Conservation (phyloP, 1,140 invertebrate species). For the Lordiphosa stackelbergi region DNA sequence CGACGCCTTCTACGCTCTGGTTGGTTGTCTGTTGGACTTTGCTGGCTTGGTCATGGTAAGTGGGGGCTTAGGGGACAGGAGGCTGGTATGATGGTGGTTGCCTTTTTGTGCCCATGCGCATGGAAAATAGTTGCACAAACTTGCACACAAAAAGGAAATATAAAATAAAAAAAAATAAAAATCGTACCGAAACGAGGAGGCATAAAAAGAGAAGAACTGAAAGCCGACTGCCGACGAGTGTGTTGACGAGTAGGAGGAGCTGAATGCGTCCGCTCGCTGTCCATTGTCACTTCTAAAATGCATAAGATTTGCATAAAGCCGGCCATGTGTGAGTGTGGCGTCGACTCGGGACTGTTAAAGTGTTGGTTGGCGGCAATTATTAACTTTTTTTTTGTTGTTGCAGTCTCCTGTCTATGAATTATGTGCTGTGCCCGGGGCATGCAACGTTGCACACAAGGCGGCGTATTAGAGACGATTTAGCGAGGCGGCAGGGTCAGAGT, state of each 20-base stretch:
- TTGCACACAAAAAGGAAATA: constrained; percentile 47
- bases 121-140: constrained; percentile 75
- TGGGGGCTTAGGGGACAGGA: constrained; percentile 7
- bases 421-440: constrained; percentile 35
- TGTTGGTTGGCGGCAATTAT: constrained; percentile 43
- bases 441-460: constrained; percentile 61
- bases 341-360: constrained; percentile 29
- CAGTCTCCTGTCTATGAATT: constrained; percentile 55
- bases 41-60: constrained; percentile 21
- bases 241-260: constrained; percentile 25
- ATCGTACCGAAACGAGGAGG: constrained; percentile 4
- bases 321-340: background rate
- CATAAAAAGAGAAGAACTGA: constrained; percentile 35
- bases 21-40: constrained; percentile 61
- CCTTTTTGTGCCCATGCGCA: constrained; percentile 72
- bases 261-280: constrained; percentile 22
- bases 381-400: constrained; percentile 42
- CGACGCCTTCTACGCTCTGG: constrained; percentile 59
- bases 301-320: constrained; percentile 59
- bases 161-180: constrained; percentile 26
- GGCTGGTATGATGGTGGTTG: constrained; percentile 47
- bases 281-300: constrained; percentile 46
- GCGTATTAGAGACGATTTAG: constrained; percentile 70
- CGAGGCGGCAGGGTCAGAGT: background rate
- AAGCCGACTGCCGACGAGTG: constrained; percentile 11